Evolutionary conservation across 2,888 invertebrate species (phyloP), one percentile per base, ranked within the genome.

Genomic region (Galerucella pusilla): DNA sequence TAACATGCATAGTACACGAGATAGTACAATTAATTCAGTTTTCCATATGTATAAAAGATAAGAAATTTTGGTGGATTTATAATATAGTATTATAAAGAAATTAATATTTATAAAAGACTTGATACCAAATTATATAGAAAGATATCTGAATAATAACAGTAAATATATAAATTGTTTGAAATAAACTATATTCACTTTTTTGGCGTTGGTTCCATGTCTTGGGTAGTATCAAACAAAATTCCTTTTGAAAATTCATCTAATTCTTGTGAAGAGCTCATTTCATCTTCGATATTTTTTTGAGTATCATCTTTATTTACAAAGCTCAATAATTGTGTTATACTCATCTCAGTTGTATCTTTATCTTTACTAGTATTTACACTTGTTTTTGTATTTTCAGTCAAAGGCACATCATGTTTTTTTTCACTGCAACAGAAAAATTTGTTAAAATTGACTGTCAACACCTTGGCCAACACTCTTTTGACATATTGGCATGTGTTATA

Each of bases 211-310:
- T 52, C 57, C 14, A 20, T 49, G 2, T 54, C 35, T 49, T 46
- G 54, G 9, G 42, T 54, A 14, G 54, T 77, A 68, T 77, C 72
- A 60, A 75, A 75, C 25, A 77, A 67, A 66, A 72, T 73, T 67
- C 64, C 77, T 74, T 77, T 78, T 11, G 77, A 78, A 64, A 81
- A 78, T 66, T 77, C 76, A 72, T 82, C 81, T 11, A 79, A 59
- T 75, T 79, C 77, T 12, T 73, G 61, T 25, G 68, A 66, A 20
- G 75, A 71, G 69, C 76, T 73, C n/a, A 70, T 60, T 9, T 75
- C 70, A 14, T 72, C 64, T 59, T 71, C 71, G 20, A 28, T 59
- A 52, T 16, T 16, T 3, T 69, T 63, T 45, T 68, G 25, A 68
- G 20, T 42, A 11, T 68, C 35, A 66, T 59, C 46, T 49, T 74